Conservation (phyloP, 2,888 invertebrate genomes). For the Orthosia incerta region DNA sequence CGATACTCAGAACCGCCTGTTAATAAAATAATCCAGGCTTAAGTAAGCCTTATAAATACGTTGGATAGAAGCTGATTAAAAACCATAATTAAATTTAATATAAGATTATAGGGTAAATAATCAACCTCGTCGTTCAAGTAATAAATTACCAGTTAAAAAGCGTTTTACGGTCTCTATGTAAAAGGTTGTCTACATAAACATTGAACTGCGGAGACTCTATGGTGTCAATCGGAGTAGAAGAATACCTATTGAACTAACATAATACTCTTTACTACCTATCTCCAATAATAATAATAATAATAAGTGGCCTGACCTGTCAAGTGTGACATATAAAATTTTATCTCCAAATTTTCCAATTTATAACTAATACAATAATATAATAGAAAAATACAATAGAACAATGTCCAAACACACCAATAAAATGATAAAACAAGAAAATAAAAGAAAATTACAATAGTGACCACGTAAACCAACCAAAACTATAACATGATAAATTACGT, state of each 20-base stretch:
- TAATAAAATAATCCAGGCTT: conserved; percentile 27
- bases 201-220: neutral
- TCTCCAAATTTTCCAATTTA: too few relatives aligned
- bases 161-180: neutral
- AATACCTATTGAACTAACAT: neutral
- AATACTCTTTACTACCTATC: neutral
- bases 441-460: too few relatives aligned
- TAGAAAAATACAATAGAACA: too few relatives aligned
- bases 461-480: too few relatives aligned
- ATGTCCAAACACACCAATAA: too few relatives aligned
- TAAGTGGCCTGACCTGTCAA: too few relatives aligned
- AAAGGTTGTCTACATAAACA: neutral
- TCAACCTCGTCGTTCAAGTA: neutral
- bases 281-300: too few relatives aligned
- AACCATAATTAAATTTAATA: conserved; percentile 3
- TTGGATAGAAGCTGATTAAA: conserved; percentile 23
- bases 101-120: neutral
- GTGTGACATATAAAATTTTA: too few relatives aligned
- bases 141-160: neutral
- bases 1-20: conserved; percentile 7
- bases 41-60: conserved; percentile 15
- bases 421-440: too few relatives aligned
- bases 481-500: too few relatives aligned
- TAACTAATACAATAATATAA: too few relatives aligned
- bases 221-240: neutral